Evolutionary conservation across 2,113 vertebrate genomes (phyloP).

Genomic region (Dendrocopos noguchii): DNA sequence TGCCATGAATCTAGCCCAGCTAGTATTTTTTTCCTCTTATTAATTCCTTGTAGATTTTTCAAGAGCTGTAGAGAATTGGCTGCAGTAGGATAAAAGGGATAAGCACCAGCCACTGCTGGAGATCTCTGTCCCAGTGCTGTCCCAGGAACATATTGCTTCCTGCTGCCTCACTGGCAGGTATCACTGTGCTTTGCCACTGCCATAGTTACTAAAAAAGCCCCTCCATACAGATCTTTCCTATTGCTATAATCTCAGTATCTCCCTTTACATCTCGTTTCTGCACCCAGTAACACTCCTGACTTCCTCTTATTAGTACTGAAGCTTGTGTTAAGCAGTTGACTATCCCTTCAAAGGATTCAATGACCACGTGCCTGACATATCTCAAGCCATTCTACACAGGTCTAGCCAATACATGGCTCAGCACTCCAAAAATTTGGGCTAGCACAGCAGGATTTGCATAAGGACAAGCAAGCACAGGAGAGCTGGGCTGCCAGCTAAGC

Average conservation of each 20-base stretch:
- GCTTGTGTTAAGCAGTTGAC: neutral
- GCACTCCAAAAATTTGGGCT: neutral
- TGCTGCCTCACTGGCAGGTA: neutral
- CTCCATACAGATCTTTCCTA: neutral
- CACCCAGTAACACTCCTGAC: neutral
- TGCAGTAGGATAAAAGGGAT: neutral
- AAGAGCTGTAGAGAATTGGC: neutral
- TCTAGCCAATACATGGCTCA: neutral
- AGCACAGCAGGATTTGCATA: neutral
- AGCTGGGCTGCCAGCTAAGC: neutral
- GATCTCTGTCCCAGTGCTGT: neutral
- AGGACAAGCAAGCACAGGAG: neutral
- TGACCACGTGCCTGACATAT: rapidly evolving
- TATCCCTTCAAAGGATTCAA: neutral
- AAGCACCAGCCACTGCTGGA: neutral
- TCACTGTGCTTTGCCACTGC: neutral
- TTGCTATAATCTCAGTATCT: neutral
- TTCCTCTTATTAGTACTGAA: neutral
- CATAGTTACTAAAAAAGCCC: neutral
- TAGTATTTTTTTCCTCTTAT: neutral
- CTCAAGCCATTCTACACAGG: neutral
- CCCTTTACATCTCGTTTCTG: neutral
- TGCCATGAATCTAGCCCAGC: neutral
- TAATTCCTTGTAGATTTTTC: neutral
- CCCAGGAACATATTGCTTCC: neutral